Conservation (phyloP, 2,113 vertebrate genomes). For the Coturnix japonica region DNA sequence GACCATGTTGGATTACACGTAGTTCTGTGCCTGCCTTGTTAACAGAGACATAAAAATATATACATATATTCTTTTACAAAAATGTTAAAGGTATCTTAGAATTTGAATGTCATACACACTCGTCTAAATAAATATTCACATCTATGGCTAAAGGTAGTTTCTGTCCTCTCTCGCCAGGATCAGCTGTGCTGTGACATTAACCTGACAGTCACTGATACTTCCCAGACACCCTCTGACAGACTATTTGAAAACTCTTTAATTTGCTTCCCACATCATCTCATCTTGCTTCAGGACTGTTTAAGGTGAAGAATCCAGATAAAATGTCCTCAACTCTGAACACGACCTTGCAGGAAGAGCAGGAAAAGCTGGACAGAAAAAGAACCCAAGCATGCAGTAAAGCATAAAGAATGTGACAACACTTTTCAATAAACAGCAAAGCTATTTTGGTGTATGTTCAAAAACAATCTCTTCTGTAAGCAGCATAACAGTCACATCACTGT, state of each 20-base stretch:
- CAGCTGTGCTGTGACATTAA: not conserved
- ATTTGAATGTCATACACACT: not conserved
- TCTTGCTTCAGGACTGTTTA: not conserved
- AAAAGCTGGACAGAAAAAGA: accelerated
- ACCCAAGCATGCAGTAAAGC: not conserved
- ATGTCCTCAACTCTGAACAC: not conserved
- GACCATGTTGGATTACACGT: not conserved
- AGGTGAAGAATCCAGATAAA: not conserved
- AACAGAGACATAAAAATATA: not conserved
- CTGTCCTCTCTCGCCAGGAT: not conserved
- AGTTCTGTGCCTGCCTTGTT: not conserved
- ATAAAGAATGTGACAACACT: not conserved
- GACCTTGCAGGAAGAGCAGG: not conserved
- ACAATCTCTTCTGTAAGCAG: not conserved
- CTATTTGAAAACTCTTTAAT: not conserved
- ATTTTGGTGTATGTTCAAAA: not conserved
- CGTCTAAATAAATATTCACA: not conserved
- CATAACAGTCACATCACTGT: accelerated
- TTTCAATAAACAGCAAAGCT: not conserved
- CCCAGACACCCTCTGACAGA: not conserved
- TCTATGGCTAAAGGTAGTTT: not conserved
- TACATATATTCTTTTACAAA: not conserved
- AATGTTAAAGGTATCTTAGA: not conserved
- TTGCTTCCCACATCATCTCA: not conserved
- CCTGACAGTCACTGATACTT: not conserved